phyloP scores from a whole-genome alignment of 2,797 vertebrate species.

The Taeniopygia guttata region DNA sequence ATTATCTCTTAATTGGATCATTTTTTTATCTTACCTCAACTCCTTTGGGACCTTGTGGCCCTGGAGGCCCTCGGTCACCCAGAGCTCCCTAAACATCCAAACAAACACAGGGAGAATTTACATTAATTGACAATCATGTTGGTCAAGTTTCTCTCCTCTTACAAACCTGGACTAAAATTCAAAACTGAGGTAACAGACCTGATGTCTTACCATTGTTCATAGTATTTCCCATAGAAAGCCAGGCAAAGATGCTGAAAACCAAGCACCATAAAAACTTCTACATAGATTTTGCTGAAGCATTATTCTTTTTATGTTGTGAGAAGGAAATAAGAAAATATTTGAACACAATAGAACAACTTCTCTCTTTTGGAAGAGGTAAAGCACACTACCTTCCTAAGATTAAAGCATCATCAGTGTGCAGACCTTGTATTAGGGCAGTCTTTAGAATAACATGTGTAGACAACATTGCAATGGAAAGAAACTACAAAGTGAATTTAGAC shows the following conservation, averaged over 20 bases:
- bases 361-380: background rate
- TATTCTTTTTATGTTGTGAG: background rate
- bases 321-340: background rate
- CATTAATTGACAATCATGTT: background rate
- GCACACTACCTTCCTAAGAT: background rate
- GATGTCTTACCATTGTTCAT: background rate
- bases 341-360: background rate
- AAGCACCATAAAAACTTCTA: background rate
- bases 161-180: background rate
- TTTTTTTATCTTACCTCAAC: conserved; percentile 80
- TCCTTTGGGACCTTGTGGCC: conserved; percentile 89
- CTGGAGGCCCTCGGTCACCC: conserved; percentile 86
- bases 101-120: background rate
- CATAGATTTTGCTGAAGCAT: background rate
- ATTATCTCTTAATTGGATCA: background rate
- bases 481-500: background rate
- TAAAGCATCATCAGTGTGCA: background rate
- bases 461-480: background rate
- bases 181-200: background rate
- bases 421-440: background rate
- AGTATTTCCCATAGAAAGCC: background rate
- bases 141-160: background rate
- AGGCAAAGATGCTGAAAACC: background rate
- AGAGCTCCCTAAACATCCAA: conserved; percentile 81
- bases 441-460: background rate